phyloP scores from a whole-genome alignment of 2,113 vertebrate species.

The human region GRCh38 chr1:30542501-30543000 shows the following conservation, averaged over 20 bases:
- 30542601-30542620: background rate
- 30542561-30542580: no score
- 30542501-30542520: background rate
- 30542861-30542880: background rate
- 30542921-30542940: background rate
- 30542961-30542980: no score
- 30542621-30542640: background rate
- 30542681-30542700: background rate
- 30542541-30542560: no score
- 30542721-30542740: background rate
- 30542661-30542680: background rate
- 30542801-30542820: background rate
- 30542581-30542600: background rate
- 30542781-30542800: background rate
- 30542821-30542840: background rate
- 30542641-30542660: background rate
- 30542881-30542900: background rate
- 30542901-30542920: background rate
- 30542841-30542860: background rate
- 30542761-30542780: background rate
- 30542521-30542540: background rate
- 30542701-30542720: background rate
- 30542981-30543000: no score
- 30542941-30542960: no score
- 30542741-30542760: background rate